Percentiles rank a stretch among this genome's conserved stretches.
phyloP scores from a whole-genome alignment of 1,140 invertebrate species.

The Matsumurasca onukii region DNA sequence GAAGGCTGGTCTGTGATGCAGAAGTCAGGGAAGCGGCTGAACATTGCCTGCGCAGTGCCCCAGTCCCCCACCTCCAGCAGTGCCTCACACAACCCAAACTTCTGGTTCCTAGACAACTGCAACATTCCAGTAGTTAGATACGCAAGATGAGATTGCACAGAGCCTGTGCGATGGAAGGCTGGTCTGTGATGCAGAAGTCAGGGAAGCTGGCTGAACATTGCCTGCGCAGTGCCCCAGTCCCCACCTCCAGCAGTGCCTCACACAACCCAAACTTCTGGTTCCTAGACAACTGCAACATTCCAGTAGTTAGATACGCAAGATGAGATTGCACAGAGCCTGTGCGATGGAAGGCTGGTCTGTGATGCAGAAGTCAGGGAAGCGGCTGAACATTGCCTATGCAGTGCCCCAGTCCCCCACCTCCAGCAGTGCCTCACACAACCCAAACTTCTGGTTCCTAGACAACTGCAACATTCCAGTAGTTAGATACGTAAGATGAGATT shows the following conservation, averaged over 20 bases:
- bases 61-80: slow-evolving; percentile 87
- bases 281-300: slow-evolving; percentile 60
- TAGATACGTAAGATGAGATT: too few species aligned
- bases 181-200: slow-evolving; percentile 74
- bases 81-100: slow-evolving; percentile 89
- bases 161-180: too few species aligned
- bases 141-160: too few species aligned
- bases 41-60: slow-evolving; percentile 77
- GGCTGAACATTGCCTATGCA: slow-evolving; percentile 73
- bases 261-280: slow-evolving; percentile 96
- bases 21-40: slow-evolving; percentile 79
- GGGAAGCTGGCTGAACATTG: slow-evolving; percentile 76
- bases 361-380: slow-evolving; percentile 79
- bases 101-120: slow-evolving; percentile 82
- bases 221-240: slow-evolving; percentile 86
- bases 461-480: too few species aligned
- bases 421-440: slow-evolving; percentile 85
- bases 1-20: slow-evolving; percentile 75
- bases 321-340: too few species aligned
- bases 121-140: too few species aligned
- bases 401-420: slow-evolving; percentile 89
- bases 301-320: too few species aligned
- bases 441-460: slow-evolving; percentile 89
- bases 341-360: slow-evolving; percentile 75
- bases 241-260: slow-evolving; percentile 84